Percentiles rank a stretch among this genome's conserved stretches.
Evolutionary conservation across 2,797 vertebrate species (phyloP).

Genomic region (Numenius phaeopus): DNA sequence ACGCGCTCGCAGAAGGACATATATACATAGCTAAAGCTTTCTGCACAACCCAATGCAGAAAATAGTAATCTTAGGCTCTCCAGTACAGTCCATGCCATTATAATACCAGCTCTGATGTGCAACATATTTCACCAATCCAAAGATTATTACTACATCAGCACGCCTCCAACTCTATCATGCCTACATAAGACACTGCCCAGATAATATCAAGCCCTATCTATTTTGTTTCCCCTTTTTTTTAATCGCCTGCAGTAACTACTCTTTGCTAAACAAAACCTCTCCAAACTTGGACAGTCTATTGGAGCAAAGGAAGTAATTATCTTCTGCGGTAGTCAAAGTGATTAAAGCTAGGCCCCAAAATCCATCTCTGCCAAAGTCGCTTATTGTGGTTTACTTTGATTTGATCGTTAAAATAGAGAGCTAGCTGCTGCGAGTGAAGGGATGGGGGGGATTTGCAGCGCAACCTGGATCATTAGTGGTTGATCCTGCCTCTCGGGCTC

Average conservation of each 20-base stretch:
- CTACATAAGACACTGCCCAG: slow-evolving; percentile 41
- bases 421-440: slow-evolving; percentile 47
- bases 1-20: accelerated
- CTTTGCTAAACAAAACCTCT: slow-evolving; percentile 69
- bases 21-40: not conserved
- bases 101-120: slow-evolving; percentile 11
- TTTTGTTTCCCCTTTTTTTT: slow-evolving; percentile 39
- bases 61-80: not conserved
- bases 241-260: slow-evolving; percentile 43
- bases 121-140: slow-evolving; percentile 46
- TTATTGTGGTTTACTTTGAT: slow-evolving; percentile 68
- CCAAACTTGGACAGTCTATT: slow-evolving; percentile 65
- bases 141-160: slow-evolving; percentile 55
- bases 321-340: slow-evolving; percentile 75
- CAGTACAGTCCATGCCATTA: not conserved
- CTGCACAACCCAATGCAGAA: not conserved
- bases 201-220: slow-evolving; percentile 36
- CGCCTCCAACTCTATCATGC: slow-evolving; percentile 47
- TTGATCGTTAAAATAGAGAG: slow-evolving; percentile 65
- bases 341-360: slow-evolving; percentile 82
- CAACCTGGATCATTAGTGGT: slow-evolving; percentile 41
- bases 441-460: not conserved
- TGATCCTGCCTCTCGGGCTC: slow-evolving; percentile 49
- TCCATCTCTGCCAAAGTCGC: slow-evolving; percentile 72
- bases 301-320: slow-evolving; percentile 81